Evolutionary conservation across 2,797 vertebrate species (phyloP), one percentile per base, ranked within the genome.

Genomic region (Diglossa cyanea): DNA sequence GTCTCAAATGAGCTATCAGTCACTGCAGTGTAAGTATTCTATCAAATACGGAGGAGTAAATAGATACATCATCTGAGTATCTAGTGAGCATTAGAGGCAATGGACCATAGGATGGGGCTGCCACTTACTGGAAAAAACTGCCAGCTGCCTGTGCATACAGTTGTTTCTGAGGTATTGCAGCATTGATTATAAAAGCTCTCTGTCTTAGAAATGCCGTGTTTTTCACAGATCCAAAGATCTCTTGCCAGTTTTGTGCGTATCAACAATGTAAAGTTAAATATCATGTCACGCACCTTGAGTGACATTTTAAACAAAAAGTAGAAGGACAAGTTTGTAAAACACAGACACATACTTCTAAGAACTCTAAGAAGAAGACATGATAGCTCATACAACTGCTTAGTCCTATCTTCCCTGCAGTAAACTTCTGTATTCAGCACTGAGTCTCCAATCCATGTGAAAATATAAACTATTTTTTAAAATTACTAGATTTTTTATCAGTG

Each of bases 221-320:
- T 76, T 87, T 66, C 33, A 39, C 7, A 78, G 17, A 45, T 45
- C 8, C 26, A 10, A 75, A 61, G 10, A 37, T 30, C 2, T 21
- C 20, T 61, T 31, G 0, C 12, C 63, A 48, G 3, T 44, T 66
- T 44, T 79, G 19, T n/a, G 25, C 1, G 8, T 35, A 23, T 25
- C 11, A 76, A 12, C 8, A 73, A 63, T 17, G 6, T 71, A 62
- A 83, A 39, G 1, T 63, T 83, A 55, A 86, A 86, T 26, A 44
- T 8, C 11, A 1, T 17, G 9, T 55, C 30, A 71, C 10, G 57
- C 2, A 3, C 5, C 20, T 7, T 37, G 16, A 3, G 10, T 45
- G 11, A 5, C 1, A 1, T 55, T 90, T 90, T 63, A 31, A 12
- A 50, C 5, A 26, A 33, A 35, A 68, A 54, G 3, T 31, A 61